These are phyloP conservation scores for Esperia sulphurella DNA, from an alignment of 2,888 invertebrate species.

Conservation along the genomic window DNA sequence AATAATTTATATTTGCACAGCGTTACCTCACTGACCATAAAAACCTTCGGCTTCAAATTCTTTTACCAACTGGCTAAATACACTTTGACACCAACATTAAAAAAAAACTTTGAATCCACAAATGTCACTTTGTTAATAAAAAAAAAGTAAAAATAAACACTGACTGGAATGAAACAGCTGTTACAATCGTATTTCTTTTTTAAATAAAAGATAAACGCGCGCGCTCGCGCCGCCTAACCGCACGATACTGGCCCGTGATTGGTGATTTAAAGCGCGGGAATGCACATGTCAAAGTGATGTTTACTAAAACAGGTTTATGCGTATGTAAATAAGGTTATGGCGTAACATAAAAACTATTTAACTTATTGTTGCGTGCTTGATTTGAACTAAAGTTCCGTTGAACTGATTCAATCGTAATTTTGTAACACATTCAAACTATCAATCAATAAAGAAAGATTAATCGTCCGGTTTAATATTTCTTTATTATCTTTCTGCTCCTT, in stretches of 20 bases:
- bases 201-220: slow-evolving; percentile 36
- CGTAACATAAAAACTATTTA: slow-evolving; percentile 23
- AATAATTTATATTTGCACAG: slow-evolving; percentile 39
- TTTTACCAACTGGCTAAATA: not conserved
- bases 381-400: slow-evolving; percentile 30
- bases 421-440: slow-evolving; percentile 11
- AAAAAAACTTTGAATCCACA: slow-evolving; percentile 10
- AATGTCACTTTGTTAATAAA: slow-evolving; percentile 9
- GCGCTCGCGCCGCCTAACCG: slow-evolving; percentile 41
- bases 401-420: slow-evolving; percentile 34
- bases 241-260: slow-evolving; percentile 58
- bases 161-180: slow-evolving; percentile 8
- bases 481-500: too few species aligned
- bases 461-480: not conserved
- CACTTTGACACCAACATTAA: slow-evolving; percentile 12
- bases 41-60: slow-evolving; percentile 35
- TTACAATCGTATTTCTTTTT: slow-evolving; percentile 11
- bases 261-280: slow-evolving; percentile 56
- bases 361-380: slow-evolving; percentile 8
- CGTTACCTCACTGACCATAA: slow-evolving; percentile 34
- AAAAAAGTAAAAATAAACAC: slow-evolving; percentile 11
- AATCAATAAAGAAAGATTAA: slow-evolving; percentile 23
- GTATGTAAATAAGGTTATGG: slow-evolving; percentile 29
- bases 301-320: slow-evolving; percentile 34
- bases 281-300: slow-evolving; percentile 47